Evolutionary conservation across 1,140 invertebrate species (phyloP), one percentile per base, ranked within the genome.

Genomic region (Eciton burchellii): DNA sequence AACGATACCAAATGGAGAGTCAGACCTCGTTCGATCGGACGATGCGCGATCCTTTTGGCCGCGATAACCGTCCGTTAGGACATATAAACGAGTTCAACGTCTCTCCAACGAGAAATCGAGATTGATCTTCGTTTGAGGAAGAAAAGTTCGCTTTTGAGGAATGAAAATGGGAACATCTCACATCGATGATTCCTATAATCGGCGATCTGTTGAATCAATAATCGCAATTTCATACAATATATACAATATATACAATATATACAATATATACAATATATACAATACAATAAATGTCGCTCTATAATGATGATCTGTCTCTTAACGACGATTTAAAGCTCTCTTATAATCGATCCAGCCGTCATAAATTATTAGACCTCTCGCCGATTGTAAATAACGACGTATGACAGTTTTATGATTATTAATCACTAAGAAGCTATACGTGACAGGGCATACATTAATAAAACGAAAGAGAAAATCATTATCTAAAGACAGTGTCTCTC

Each of bases 291-390:
- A n/a, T n/a, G n/a, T n/a, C n/a, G n/a, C 2, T 35, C 35, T 35
- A 35, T 35, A 35, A 35, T 35, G 6, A 35, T 6, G 54, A 41
- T 56, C 11, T 26, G 21, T 47, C n/a, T 49, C 24, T 29, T 16
- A 35, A 21, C 11, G n/a, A 29, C 3, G 1, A n/a, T 8, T 62
- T 41, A 19, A 9, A 62, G 14, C 24, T 62, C 6, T 35, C n/a
- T 62, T 41, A 6, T 26, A 29, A 59, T 59, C 24, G 35, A 52
- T 29, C 5, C 9, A 52, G 6, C 29, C 26, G 0, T 29, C 4
- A 43, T 45, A 74, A 24, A n/a, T 73, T 45, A 74, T 29, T n/a
- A n/a, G n/a, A n/a, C n/a, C 1, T 59, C 43, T 73, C 26, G 47
- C 19, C 57, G 43, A 73, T 73, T 29, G 41, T 72, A 24, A 65